Conservation (phyloP, 1,140 invertebrate species). For the Danaus plexippus region DNA sequence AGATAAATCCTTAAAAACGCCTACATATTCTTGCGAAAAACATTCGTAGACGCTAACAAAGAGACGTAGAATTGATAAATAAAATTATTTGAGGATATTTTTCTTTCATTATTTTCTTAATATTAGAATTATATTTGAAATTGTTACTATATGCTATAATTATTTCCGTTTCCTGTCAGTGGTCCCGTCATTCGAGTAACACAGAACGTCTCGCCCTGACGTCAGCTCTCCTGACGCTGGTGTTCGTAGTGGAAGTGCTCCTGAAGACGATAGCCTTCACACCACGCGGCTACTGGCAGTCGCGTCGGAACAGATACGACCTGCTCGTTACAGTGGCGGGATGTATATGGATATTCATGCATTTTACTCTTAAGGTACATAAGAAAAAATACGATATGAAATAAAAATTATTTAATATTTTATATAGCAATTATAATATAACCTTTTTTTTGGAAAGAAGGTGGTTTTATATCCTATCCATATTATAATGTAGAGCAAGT, state of each 20-base stretch:
- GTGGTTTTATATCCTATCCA: too few relatives aligned
- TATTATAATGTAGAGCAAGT: too few relatives aligned
- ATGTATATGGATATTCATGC: conserved; percentile 96
- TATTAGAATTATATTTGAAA: too few relatives aligned
- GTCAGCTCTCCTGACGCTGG: conserved; percentile 86
- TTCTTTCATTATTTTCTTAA: too few relatives aligned
- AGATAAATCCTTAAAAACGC: too few relatives aligned
- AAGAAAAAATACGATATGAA: too few relatives aligned
- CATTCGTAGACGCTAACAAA: too few relatives aligned
- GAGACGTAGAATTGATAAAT: too few relatives aligned
- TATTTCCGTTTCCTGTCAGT: conserved; percentile 70
- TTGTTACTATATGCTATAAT: background rate
- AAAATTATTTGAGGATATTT: too few relatives aligned
- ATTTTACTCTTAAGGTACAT: conserved; percentile 87
- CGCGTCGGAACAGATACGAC: conserved; percentile 97
- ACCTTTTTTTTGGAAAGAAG: background rate
- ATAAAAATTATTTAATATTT: background rate
- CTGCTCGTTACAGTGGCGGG: conserved; percentile 96
- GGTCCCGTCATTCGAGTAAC: conserved; percentile 83
- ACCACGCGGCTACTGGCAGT: conserved; percentile 98
- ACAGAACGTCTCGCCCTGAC: conserved; percentile 89
- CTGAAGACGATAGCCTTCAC: conserved; percentile 99
- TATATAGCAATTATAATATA: background rate
- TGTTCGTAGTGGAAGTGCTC: conserved; percentile 94
- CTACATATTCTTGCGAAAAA: too few relatives aligned